Base-by-base conservation (phyloP, 2,888 invertebrate genomes). In the Ormia ochracea region DNA sequence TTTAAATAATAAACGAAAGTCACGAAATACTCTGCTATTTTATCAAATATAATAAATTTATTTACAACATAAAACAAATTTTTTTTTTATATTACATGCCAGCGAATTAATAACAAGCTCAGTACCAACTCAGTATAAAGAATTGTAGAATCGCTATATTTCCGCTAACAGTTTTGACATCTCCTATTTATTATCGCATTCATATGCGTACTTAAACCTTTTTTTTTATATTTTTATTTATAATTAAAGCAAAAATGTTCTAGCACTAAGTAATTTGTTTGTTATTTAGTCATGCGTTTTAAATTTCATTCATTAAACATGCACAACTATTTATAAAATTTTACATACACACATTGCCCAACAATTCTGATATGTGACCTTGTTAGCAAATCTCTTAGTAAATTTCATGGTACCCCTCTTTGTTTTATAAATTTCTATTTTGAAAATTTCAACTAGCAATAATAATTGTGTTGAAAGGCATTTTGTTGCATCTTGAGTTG, bases 221-320 rank as follows among this genome's bases (percentile, higher is more conserved):
- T n/a, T 28, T 59, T n/a, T 19, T 26, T 21, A 23, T 33, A 14
- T n/a, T n/a, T n/a, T n/a, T n/a, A n/a, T 23, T 10, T 5, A 14
- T 33, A 23, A 69, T 26, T 48, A 28, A 21, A 48, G 28, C 38
- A 5, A 38, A 59, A 59, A 50, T n/a, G 50, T 50, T 70, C 59
- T 41, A 26, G 31, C 48, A 41, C n/a, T n/a, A n/a, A n/a, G 31
- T 31, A 6, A 14, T 58, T 14, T 23, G 14, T 31, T 6, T 2
- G 5, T 12, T 36, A 36, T 36, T 54, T 31, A 31, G 14, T 43
- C 4, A 36, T 17, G 23, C 28, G 58, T 58, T 65, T 45, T 45
- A 12, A 33, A 73, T 63, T 63, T 58, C 56, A 61, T 43, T 52
- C 72, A 52, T 61, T 61, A 72, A 61, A 50, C 52, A 28, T 21